A percentile compares a stretch with the other conserved stretches of the same genome.
phyloP scores from a whole-genome alignment of 1,140 invertebrate species.

The Yoshiicerus persimilis region DNA sequence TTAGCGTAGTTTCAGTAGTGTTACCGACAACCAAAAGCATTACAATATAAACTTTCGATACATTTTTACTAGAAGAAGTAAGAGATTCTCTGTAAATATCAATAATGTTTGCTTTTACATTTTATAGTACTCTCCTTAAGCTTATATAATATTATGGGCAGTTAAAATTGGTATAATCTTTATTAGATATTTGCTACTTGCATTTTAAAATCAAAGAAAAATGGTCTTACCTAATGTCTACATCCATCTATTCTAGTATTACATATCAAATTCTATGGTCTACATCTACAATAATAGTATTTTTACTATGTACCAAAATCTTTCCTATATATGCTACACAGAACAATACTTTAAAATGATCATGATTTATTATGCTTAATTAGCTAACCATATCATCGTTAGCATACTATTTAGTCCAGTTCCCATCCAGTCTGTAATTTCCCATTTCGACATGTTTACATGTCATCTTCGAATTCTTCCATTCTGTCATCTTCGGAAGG shows the following conservation, averaged over 20 bases:
- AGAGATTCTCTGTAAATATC: background rate
- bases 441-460: background rate
- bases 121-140: background rate
- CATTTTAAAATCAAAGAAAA: background rate
- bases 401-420: background rate
- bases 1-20: background rate
- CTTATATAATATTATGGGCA: no score
- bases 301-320: no score
- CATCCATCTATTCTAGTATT: no score
- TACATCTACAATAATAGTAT: no score
- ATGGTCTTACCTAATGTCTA: background rate
- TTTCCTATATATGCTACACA: no score
- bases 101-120: background rate
- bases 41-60: background rate
- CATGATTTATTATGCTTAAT: no score
- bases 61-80: background rate
- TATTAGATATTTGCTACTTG: background rate
- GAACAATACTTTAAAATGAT: no score
- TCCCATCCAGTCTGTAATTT: background rate
- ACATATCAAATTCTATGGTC: no score
- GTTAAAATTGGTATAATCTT: no score
- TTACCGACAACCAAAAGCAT: background rate
- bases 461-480: background rate
- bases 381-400: background rate
- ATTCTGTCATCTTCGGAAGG: background rate